These are phyloP conservation scores for Herminia tarsipennalis DNA, from an alignment of 2,888 invertebrate species.

Conservation along the genomic window DNA sequence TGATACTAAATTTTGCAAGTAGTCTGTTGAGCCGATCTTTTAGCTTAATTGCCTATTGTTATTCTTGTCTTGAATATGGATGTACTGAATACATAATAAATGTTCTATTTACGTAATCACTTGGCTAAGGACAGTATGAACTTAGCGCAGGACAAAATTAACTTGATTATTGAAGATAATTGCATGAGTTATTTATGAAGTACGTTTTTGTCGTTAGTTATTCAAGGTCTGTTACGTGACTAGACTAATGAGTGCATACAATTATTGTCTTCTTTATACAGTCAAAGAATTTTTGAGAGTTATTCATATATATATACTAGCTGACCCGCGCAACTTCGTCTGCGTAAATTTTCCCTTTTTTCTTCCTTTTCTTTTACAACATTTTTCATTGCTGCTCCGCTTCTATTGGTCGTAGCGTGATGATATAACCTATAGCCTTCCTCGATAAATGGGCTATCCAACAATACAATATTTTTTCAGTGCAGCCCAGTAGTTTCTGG, in stretches of 20 bases:
- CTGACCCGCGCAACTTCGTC: too few species aligned
- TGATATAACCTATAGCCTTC: too few species aligned
- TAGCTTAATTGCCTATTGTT: constrained; percentile 36
- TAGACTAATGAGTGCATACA: constrained; percentile 6
- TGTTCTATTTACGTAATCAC: constrained; percentile 29
- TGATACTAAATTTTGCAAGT: too few species aligned
- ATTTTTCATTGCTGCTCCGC: too few species aligned
- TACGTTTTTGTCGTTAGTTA: constrained; percentile 7
- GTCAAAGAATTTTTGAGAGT: neutral
- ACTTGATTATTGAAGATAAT: constrained; percentile 12
- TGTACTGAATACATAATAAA: constrained; percentile 41
- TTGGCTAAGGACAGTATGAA: constrained; percentile 14
- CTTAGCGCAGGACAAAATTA: neutral
- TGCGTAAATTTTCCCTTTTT: too few species aligned
- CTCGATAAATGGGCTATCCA: too few species aligned
- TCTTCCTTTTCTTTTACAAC: too few species aligned
- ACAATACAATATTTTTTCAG: too few species aligned
- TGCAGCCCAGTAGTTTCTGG: too few species aligned
- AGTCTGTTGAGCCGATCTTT: too few species aligned
- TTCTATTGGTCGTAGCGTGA: too few species aligned
- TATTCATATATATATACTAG: too few species aligned
- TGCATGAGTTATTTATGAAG: constrained; percentile 17
- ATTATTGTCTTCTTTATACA: constrained; percentile 1
- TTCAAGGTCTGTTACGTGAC: constrained; percentile 5
- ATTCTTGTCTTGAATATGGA: constrained; percentile 34